Conservation (phyloP, 2,113 vertebrate species). For the Hucho hucho region DNA sequence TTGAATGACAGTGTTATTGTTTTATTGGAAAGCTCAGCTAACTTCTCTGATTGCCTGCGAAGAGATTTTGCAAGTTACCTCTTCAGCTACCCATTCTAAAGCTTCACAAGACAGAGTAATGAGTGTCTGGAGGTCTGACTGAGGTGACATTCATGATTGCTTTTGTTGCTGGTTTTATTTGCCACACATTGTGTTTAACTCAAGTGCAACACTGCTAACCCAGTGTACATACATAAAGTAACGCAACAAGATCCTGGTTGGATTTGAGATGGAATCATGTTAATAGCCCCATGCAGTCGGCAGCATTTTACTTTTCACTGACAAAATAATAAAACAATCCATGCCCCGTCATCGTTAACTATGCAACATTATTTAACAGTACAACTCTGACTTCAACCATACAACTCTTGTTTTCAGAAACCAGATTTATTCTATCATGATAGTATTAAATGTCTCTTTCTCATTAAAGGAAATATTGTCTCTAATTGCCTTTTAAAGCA, state of each 20-base stretch:
- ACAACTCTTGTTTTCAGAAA: constrained; percentile 49
- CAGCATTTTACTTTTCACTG: constrained; percentile 17
- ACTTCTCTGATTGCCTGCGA: constrained; percentile 43
- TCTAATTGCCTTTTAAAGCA: constrained; percentile 44
- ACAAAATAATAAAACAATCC: neutral
- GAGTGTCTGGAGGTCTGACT: constrained; percentile 15
- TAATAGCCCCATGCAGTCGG: constrained; percentile 36
- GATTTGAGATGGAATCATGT: constrained; percentile 13
- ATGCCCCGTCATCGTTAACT: constrained; percentile 55
- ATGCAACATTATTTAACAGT: constrained; percentile 66
- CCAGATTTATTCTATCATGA: constrained; percentile 51
- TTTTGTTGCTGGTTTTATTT: constrained; percentile 58
- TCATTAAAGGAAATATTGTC: constrained; percentile 61
- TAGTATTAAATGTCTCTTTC: constrained; percentile 45
- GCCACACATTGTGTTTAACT: constrained; percentile 49
- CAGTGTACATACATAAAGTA: too few relatives aligned
- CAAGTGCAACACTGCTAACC: too few relatives aligned
- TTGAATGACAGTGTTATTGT: constrained; percentile 44
- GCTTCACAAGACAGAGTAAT: constrained; percentile 24
- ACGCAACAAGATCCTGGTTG: neutral
- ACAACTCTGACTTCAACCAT: constrained; percentile 44
- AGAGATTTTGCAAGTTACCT: constrained; percentile 51
- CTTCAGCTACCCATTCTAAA: constrained; percentile 32
- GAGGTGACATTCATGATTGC: constrained; percentile 44
- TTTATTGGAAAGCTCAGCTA: constrained; percentile 47